Conservation (phyloP, 2,797 vertebrate species). For the Spinus pinus region DNA sequence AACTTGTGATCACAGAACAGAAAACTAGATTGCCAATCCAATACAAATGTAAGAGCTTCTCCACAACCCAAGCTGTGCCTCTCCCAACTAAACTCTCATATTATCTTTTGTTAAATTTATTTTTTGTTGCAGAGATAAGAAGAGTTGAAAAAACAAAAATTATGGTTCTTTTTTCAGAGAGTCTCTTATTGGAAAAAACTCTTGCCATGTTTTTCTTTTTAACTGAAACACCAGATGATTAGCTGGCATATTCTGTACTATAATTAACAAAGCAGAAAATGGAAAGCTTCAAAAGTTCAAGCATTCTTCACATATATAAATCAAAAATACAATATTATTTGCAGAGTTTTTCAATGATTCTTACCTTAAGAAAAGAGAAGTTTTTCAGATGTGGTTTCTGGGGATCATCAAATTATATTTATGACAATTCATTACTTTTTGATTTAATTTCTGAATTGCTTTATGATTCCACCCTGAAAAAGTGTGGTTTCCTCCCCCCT, state of each 20-base stretch:
- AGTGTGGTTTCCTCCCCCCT: neutral
- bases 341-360: neutral
- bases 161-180: slow-evolving; percentile 26
- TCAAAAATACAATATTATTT: neutral
- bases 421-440: neutral
- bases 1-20: slow-evolving; percentile 62
- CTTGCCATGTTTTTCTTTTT: neutral
- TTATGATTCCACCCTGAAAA: neutral
- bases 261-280: neutral
- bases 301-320: neutral
- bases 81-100: slow-evolving; percentile 52
- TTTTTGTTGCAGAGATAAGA: slow-evolving; percentile 38
- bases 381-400: neutral
- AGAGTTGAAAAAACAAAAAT: slow-evolving; percentile 44
- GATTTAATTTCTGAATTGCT: neutral
- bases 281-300: neutral
- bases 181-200: slow-evolving; percentile 1
- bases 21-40: slow-evolving; percentile 59
- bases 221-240: neutral
- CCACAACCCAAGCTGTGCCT: slow-evolving; percentile 56
- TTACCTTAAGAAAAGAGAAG: neutral
- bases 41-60: slow-evolving; percentile 53
- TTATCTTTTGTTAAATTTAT: slow-evolving; percentile 50
- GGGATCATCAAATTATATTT: neutral
- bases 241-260: neutral